Evolutionary conservation across 2,797 vertebrate species (phyloP), one percentile per base, ranked within the genome.

Genomic region (Peromyscus aztecus): DNA sequence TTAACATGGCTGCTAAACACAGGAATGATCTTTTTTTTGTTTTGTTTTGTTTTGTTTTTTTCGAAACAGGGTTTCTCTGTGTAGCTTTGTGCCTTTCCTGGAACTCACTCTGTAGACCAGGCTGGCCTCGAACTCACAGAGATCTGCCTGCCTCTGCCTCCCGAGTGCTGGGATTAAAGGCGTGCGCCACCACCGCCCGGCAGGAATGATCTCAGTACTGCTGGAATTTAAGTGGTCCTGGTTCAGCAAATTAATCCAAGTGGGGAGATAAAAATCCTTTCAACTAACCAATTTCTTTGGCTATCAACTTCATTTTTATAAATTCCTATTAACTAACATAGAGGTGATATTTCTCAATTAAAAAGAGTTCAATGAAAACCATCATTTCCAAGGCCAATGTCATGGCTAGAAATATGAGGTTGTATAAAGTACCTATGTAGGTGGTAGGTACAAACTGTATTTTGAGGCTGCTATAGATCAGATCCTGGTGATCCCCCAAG

Each of bases 201-300:
- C 19, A 16, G 40, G 8, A 93, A 11, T 85, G 73, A 63, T 6
- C 75, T 27, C 52, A 49, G 83, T 4, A 0, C 17, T 83, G 57
- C 57, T 12, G 2, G 55, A 75, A 94, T 96, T 65, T 85, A 89
- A 90, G 19, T 65, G 85, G 67, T 77, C 43, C 24, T 16, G 57
- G 34, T 24, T 37, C n/a, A 90, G 24, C 63, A 77, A 96, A 88
- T 89, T 86, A 95, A 89, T 43, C 37, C 34, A 94, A 90, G 59
- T 16, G 29, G 81, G 88, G 80, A 95, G 31, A 83, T 67, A 71
- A 97, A 86, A 96, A 46, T 91, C 9, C 49, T 82, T 80, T 87
- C 40, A 90, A 85, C 67, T 92, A 73, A 89, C 82, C 61, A 12
- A 46, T 57, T 40, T 67, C 10, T 85, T 94, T 90, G 78, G 31